Evolutionary conservation across 1,140 invertebrate species (phyloP), one percentile per base, ranked within the genome.

Genomic region (Polypedilum pembai): DNA sequence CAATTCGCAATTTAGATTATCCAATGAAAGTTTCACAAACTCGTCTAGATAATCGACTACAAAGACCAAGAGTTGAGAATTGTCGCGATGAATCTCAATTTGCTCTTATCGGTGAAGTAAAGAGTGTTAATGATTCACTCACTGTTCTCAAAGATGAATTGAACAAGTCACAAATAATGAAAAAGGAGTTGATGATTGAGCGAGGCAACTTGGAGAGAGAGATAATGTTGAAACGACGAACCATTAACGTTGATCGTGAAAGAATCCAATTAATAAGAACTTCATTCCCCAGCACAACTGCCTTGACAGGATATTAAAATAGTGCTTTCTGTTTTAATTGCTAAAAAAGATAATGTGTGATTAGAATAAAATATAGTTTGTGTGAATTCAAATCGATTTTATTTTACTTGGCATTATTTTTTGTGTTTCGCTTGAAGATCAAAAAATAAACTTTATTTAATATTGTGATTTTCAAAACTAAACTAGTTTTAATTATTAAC

Each of bases 11-110:
- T 77, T 85, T 92, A 78, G 89, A 93, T 77, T 83, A 85, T 8
- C 87, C 88, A 3, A 88, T 92, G 86, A 92, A 92, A 80, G 85
- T 91, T 24, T 90, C 90, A 17, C 91, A 93, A 81, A 92, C 91
- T 0, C 85, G 91, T 76, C 83, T 94, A 74, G 86, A 90, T 78
- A 90, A 91, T 77, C 85, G 91, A 75, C 84, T 87, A 56, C 84
- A 85, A 74, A 83, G 88, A 41, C 88, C 89, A 17, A 84, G 88
- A 63, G 87, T 91, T 8, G 91, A 93, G 81, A 90, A 85, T 77
- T 91, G 90, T 74, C 83, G 90, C 72, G 91, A 93, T 79, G 80
- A 82, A 41, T 83, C 89, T 15, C 90, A 92, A 81, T 84, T 87
- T 76, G 87, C 88, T 8, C 83, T 92, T n/a, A 85, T 92, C 45